These are phyloP conservation scores for Pasiphila rectangulata DNA, from an alignment of 2,888 invertebrate species.

Conservation along the genomic window DNA sequence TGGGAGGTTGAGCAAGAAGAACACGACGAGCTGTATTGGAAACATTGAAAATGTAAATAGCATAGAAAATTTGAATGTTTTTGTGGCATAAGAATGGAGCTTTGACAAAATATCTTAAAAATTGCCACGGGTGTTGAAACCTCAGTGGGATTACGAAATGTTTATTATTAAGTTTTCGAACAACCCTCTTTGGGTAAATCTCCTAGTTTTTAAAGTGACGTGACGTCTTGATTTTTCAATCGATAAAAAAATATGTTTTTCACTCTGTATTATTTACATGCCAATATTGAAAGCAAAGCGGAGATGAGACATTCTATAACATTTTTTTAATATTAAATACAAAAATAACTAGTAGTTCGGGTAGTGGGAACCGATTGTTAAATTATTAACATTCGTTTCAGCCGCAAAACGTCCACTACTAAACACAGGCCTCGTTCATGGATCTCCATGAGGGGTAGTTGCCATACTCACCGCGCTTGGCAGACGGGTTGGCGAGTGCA, in stretches of 20 bases:
- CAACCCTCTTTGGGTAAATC: conserved; percentile 44
- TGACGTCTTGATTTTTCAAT: conserved; percentile 53
- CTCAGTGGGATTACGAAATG: conserved; percentile 48
- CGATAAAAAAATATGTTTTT: conserved; percentile 69
- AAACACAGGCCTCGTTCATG: no score
- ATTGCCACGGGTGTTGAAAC: no score
- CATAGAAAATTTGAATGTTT: not conserved
- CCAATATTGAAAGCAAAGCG: conserved; percentile 22
- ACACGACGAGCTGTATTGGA: not conserved
- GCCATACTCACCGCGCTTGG: no score
- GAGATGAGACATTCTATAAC: conserved; percentile 34
- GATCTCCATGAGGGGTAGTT: no score
- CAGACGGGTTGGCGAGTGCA: no score
- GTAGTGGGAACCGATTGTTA: no score
- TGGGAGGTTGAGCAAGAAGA: not conserved
- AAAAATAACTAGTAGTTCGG: no score
- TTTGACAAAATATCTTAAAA: no score
- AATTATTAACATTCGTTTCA: no score
- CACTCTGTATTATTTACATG: conserved; percentile 62
- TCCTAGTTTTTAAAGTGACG: conserved; percentile 41
- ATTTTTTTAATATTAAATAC: conserved; percentile 54
- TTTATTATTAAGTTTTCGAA: conserved; percentile 68
- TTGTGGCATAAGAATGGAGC: no score
- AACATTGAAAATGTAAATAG: not conserved
- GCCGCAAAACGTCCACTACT: no score